Conservation (phyloP, 92 coral and sea anemone genomes). For the Actinernus sp. region DNA sequence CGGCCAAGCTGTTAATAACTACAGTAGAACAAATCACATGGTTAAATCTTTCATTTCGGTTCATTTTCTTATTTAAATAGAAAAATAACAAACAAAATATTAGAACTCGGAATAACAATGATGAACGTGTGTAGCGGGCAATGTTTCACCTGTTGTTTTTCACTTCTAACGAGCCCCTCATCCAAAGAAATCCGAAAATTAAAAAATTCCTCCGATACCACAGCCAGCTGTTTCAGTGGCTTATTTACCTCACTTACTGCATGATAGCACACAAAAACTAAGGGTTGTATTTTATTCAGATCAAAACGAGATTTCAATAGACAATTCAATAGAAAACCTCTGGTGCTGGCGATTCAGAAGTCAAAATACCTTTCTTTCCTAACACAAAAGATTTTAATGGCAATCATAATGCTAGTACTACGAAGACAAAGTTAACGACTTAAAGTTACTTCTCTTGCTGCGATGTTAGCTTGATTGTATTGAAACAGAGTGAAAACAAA, state of each 20-base stretch:
- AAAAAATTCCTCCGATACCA: conserved; percentile 40
- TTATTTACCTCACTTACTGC: conserved; percentile 45
- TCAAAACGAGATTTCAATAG: conserved; percentile 32
- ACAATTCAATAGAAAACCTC: not conserved
- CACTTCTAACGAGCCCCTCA: conserved; percentile 12
- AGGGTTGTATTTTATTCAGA: not conserved
- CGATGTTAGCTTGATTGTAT: conserved; percentile 25
- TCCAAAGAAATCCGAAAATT: conserved; percentile 35
- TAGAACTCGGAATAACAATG: not conserved
- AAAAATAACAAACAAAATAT: not conserved
- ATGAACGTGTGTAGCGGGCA: not conserved
- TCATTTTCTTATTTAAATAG: conserved; percentile 4
- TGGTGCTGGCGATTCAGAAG: conserved; percentile 12
- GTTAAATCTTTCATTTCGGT: not conserved
- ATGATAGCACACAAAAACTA: conserved; percentile 6
- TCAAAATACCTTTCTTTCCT: conserved; percentile 32
- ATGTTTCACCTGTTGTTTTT: conserved; percentile 22
- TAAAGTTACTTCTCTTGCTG: conserved; percentile 40
- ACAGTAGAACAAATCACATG: not conserved
- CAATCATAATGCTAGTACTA: conserved; percentile 4
- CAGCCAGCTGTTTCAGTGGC: conserved; percentile 42
- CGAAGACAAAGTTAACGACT: too few species aligned
- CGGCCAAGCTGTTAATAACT: conserved; percentile 2
- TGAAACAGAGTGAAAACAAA: conserved; percentile 30
- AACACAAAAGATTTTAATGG: conserved; percentile 35